phyloP scores from a whole-genome alignment of 2,797 vertebrate species.

The Pangasius sanitwongsei region DNA sequence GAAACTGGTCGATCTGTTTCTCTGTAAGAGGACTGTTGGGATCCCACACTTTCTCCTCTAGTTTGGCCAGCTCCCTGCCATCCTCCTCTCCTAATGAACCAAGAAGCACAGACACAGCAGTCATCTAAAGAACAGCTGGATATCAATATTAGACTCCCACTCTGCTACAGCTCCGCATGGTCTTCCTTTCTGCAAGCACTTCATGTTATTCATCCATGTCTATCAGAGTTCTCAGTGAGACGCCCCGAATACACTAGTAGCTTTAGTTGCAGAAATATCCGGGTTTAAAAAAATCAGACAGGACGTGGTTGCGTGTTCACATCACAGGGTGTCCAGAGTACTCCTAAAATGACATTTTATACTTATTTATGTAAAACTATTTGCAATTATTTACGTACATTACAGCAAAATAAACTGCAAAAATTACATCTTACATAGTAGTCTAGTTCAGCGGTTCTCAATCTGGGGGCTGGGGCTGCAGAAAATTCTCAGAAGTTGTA shows the following conservation, averaged over 20 bases:
- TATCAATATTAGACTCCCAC: constrained; percentile 19
- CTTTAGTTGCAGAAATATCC: background rate
- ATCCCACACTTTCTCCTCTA: constrained; percentile 97
- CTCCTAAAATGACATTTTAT: background rate
- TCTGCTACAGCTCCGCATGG: background rate
- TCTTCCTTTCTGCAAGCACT: background rate
- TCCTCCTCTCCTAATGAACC: constrained; percentile 84
- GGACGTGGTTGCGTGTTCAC: background rate
- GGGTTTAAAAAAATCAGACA: background rate
- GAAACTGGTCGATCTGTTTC: constrained; percentile 98
- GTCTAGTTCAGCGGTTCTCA: background rate
- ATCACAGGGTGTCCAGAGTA: background rate
- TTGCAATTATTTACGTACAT: background rate
- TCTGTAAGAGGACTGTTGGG: constrained; percentile 88
- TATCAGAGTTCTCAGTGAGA: constrained; percentile 11
- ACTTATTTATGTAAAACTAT: background rate
- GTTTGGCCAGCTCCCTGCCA: constrained; percentile 86
- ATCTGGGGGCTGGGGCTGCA: background rate
- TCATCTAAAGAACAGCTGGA: constrained; percentile 33
- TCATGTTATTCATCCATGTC: constrained; percentile 18
- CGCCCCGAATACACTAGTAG: background rate
- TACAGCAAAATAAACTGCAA: background rate
- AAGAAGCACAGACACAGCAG: constrained; percentile 48
- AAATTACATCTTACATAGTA: background rate
- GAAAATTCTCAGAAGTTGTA: background rate